Evolutionary conservation across 23 tunicate genomes (phyloP).

Genomic region (Phallusia fumigata): DNA sequence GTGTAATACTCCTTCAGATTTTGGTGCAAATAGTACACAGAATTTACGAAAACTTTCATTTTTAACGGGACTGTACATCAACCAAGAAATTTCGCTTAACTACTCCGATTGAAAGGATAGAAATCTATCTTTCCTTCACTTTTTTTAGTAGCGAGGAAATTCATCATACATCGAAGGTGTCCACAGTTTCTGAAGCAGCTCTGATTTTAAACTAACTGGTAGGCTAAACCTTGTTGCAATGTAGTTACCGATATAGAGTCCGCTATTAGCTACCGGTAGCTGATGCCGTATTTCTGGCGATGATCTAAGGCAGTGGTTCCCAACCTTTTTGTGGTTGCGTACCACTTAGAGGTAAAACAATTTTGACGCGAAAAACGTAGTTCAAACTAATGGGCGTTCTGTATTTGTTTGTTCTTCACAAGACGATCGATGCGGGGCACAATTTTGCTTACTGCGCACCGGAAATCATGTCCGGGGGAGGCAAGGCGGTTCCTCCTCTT

Average conservation of each 20-base stretch:
- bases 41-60: not conserved
- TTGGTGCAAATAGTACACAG: constrained; percentile 2
- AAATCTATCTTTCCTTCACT: no score
- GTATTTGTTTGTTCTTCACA: constrained; percentile 54
- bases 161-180: not conserved
- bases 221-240: not conserved
- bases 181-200: not conserved
- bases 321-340: no score
- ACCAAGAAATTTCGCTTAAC: constrained; percentile 2
- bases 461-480: constrained; percentile 59
- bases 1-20: no score
- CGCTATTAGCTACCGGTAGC: no score
- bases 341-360: no score
- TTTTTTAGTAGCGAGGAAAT: no score
- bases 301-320: no score
- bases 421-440: constrained; percentile 57
- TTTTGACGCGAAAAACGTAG: no score
- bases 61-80: not conserved
- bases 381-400: no score
- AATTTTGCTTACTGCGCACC: constrained; percentile 68
- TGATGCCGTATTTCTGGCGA: no score
- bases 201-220: not conserved
- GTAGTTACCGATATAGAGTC: no score
- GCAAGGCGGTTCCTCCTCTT: constrained; percentile 52
- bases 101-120: not conserved